Evolutionary conservation across 2,797 vertebrate genomes (phyloP).

Genomic region (Coracias cyanogaster): DNA sequence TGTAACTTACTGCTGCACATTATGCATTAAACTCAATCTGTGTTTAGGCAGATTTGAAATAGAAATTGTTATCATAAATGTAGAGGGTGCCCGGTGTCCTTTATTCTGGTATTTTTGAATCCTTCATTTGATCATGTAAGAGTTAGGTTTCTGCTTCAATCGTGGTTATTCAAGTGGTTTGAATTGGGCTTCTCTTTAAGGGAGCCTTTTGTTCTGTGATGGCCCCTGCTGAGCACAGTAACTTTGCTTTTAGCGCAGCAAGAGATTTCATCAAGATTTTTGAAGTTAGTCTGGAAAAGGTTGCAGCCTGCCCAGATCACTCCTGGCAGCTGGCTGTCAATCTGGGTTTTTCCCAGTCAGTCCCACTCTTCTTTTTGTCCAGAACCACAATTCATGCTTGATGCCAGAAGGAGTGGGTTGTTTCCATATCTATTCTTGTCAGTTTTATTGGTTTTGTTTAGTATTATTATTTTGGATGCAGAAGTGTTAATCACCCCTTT

Average conservation of each 20-base stretch:
- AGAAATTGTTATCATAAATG: not conserved
- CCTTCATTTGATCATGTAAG: not conserved
- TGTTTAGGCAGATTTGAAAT: not conserved
- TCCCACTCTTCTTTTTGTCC: not conserved
- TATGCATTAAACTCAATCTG: not conserved
- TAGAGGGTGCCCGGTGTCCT: not conserved
- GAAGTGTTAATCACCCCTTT: not conserved
- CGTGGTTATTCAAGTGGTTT: not conserved
- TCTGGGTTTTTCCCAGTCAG: not conserved
- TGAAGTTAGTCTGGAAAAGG: conserved; percentile 8
- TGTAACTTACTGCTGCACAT: not conserved
- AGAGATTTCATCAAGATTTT: conserved; percentile 26
- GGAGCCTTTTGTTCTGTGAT: conserved; percentile 38
- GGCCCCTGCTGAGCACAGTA: conserved; percentile 3
- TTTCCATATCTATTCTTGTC: not conserved
- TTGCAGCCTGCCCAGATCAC: not conserved
- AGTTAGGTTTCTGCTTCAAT: conserved; percentile 26
- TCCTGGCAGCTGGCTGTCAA: conserved; percentile 18
- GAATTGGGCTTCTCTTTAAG: conserved; percentile 34
- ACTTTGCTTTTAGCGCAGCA: conserved; percentile 52
- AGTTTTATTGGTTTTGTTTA: not conserved
- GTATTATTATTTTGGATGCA: not conserved
- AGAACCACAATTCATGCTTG: not conserved
- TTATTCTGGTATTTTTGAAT: conserved; percentile 42
- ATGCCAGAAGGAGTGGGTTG: not conserved